Conservation (phyloP, 1,140 invertebrate genomes). For the Solenopsis fugax region DNA sequence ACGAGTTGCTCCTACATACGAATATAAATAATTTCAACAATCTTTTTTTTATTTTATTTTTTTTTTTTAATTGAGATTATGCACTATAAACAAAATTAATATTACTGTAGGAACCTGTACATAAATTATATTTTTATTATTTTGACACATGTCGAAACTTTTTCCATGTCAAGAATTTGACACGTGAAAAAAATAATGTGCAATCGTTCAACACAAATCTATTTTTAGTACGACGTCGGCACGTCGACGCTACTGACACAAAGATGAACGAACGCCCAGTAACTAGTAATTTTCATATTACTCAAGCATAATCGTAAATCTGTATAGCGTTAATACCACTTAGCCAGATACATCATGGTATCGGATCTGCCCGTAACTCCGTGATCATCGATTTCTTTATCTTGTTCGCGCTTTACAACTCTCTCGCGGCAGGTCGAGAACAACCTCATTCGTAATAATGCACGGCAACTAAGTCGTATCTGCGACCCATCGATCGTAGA, state of each 20-base stretch:
- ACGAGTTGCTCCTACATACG: not conserved
- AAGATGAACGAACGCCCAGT: slow-evolving; percentile 17
- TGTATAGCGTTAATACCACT: slow-evolving; percentile 47
- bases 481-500: slow-evolving; percentile 38
- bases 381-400: slow-evolving; percentile 57
- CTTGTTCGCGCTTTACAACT: slow-evolving; percentile 44
- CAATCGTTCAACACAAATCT: slow-evolving; percentile 25
- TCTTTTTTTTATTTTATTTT: not conserved
- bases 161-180: not conserved
- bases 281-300: slow-evolving; percentile 57
- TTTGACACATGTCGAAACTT: not conserved
- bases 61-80: not conserved
- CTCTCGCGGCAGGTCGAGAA: slow-evolving; percentile 32
- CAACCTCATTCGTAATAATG: slow-evolving; percentile 45
- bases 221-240: slow-evolving; percentile 8
- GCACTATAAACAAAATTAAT: not conserved
- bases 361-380: slow-evolving; percentile 6
- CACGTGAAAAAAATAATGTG: not conserved
- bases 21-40: not conserved
- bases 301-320: slow-evolving; percentile 60
- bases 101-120: not conserved
- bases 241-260: slow-evolving; percentile 24
- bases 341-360: slow-evolving; percentile 44
- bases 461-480: slow-evolving; percentile 21
- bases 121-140: slow-evolving; percentile 29